Evolutionary conservation across 2,888 invertebrate species (phyloP), one percentile per base, ranked within the genome.

Genomic region (Rapana venosa): DNA sequence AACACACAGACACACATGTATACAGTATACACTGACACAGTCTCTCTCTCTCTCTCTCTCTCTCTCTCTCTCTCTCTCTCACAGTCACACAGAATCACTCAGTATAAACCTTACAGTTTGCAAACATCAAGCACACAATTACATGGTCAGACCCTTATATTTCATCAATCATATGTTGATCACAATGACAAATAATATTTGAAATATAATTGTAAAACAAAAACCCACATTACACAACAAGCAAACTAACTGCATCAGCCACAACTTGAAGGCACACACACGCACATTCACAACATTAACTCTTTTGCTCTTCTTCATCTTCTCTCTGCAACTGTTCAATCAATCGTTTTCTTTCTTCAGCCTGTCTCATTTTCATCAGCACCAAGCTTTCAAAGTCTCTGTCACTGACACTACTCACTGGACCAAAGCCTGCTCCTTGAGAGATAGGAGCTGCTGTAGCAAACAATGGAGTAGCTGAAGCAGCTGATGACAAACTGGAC

Each of bases 351-450:
- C 98, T 97, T 96, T 98, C 98, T 94, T 98, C 98, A 8, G 98
- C 98, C 96, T 98, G 98, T 91, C 98, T 97, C 96, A 98, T 96
- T 96, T 98, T 98, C 91, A 97, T 97, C 93, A 98, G 96, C 2
- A 98, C 98, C 35, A 98, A 94, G 94, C 97, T 98, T 96, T 98
- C 98, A 96, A 97, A 98, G 95, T 98, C 98, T 91, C 97, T 97
- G 83, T 90, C 32, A 32, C 56, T 66, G 35, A 58, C 30, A 8
- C 70, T 30, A 11, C 1, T 66, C 32, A 35, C 17, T 35, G 36
- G 4, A 32, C 30, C 20, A 36, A 56, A 61, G 1, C 61, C 70
- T 47, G 56, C 36, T 61, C 15, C 36, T 6, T 66, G 11, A 35
- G 32, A 85, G 17, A 30, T 11, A 26, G 47, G 22, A 36, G 47